Evolutionary conservation across 2,797 vertebrate species (phyloP).

Genomic region (Hyperoplus immaculatus): DNA sequence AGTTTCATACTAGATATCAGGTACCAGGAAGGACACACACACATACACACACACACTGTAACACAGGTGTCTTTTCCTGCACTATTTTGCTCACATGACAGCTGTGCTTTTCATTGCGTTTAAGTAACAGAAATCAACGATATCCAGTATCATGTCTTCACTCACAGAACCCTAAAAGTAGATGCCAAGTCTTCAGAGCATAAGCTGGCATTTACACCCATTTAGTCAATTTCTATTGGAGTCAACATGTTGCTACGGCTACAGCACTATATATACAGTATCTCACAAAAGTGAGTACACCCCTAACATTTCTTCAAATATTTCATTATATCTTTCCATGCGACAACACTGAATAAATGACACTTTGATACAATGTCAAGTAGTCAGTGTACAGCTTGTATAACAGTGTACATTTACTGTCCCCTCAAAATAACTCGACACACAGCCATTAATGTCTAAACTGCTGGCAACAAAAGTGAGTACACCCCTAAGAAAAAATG

Average conservation of each 20-base stretch:
- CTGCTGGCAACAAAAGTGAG: too few species aligned
- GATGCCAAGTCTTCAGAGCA: conserved; percentile 14
- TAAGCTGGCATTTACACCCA: background rate
- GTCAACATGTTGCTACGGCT: background rate
- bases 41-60: background rate
- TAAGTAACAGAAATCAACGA: conserved; percentile 30
- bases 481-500: too few species aligned
- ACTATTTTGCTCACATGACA: conserved; percentile 12
- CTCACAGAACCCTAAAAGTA: background rate
- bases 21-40: conserved; percentile 4
- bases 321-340: too few species aligned
- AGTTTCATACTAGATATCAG: conserved; percentile 44
- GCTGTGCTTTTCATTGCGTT: conserved; percentile 19
- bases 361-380: too few species aligned
- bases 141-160: conserved; percentile 26
- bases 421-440: too few species aligned
- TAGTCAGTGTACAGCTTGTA: too few species aligned
- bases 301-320: too few species aligned
- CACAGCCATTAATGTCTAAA: too few species aligned
- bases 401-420: too few species aligned
- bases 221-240: background rate
- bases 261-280: too few species aligned
- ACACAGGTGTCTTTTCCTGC: conserved; percentile 7
- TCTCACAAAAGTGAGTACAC: too few species aligned
- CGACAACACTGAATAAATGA: too few species aligned